These are phyloP conservation scores for Achroia grisella DNA, from an alignment of 1,140 invertebrate genomes.

Conservation along the genomic window DNA sequence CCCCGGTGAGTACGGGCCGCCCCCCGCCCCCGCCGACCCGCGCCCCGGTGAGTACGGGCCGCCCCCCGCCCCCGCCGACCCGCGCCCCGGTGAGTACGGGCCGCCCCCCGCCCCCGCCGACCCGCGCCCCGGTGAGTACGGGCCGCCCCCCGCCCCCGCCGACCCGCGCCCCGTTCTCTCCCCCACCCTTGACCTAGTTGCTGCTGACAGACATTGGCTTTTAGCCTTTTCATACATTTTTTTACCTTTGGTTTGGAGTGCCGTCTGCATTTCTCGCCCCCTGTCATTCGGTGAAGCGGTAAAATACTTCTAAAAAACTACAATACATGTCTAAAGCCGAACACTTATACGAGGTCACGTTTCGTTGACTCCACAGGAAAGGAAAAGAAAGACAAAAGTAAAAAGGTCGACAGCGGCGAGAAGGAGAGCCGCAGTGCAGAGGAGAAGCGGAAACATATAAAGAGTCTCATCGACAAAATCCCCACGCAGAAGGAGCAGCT, in stretches of 20 bases:
- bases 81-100: too few relatives aligned
- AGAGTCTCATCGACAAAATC: slow-evolving; percentile 98
- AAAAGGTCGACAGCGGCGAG: slow-evolving; percentile 84
- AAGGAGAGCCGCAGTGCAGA: slow-evolving; percentile 85
- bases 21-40: background rate
- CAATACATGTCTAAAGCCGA: slow-evolving; percentile 15
- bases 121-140: too few relatives aligned
- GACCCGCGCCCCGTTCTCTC: too few relatives aligned
- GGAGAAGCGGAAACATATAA: slow-evolving; percentile 97
- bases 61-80: background rate
- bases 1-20: background rate
- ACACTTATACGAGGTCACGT: too few relatives aligned
- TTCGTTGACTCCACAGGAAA: too few relatives aligned
- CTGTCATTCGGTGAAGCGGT: background rate
- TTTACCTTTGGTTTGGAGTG: too few relatives aligned
- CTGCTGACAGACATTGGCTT: background rate
- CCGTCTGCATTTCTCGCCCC: too few relatives aligned
- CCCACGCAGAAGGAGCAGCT: slow-evolving; percentile 97
- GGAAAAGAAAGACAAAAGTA: slow-evolving; percentile 28
- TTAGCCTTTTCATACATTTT: too few relatives aligned
- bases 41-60: background rate
- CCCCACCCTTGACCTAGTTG: background rate
- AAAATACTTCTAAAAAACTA: too few relatives aligned
- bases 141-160: too few relatives aligned
- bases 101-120: too few relatives aligned